Conservation (phyloP, 2,113 vertebrate genomes). For the Mus pahari region DNA sequence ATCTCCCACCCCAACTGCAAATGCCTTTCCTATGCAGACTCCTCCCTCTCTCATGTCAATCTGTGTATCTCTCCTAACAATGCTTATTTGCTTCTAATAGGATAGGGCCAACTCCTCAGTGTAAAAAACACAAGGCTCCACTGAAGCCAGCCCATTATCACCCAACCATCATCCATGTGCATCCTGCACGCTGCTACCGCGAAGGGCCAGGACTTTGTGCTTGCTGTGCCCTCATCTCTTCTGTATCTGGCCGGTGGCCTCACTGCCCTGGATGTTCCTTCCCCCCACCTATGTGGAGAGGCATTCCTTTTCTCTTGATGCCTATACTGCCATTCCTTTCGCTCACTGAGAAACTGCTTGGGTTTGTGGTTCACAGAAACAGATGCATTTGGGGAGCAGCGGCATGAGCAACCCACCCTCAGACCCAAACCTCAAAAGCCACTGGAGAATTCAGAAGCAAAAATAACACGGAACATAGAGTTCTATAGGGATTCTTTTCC, state of each 20-base stretch:
- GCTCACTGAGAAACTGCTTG: background rate
- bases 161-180: background rate
- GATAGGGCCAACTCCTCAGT: background rate
- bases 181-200: no score
- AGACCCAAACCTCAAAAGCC: background rate
- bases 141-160: background rate
- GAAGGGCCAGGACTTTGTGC: background rate
- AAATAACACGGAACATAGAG: background rate
- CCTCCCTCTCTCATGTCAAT: background rate
- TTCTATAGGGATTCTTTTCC: background rate
- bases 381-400: background rate
- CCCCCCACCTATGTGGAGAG: background rate
- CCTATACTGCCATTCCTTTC: background rate
- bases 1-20: background rate
- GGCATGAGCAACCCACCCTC: background rate
- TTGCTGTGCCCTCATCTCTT: background rate
- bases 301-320: background rate
- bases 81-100: background rate
- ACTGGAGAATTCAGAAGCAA: background rate
- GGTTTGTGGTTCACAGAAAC: background rate
- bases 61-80: background rate
- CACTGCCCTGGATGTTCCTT: background rate
- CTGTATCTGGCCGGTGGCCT: background rate
- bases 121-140: background rate
- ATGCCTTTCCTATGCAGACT: background rate